These are phyloP conservation scores for Poeciliopsis presidionis DNA, from an alignment of 2,797 vertebrate species.

Conservation along the genomic window DNA sequence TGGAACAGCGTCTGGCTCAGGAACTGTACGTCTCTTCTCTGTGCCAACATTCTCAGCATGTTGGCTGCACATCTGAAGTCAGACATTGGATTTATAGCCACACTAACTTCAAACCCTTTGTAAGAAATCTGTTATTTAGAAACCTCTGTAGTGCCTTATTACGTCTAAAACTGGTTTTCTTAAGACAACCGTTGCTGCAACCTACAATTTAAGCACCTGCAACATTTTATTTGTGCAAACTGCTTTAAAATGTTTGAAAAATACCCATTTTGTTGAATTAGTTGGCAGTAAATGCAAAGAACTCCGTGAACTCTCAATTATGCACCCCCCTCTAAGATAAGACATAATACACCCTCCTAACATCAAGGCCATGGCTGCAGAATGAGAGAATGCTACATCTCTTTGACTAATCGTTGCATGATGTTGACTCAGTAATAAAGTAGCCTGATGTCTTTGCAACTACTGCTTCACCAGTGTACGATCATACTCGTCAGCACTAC, in stretches of 20 bases:
- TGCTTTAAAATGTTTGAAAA: conserved; percentile 47
- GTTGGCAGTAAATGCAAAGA: conserved; percentile 57
- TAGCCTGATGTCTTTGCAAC: conserved; percentile 10
- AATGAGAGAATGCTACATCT: conserved; percentile 37
- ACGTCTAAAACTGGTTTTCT: conserved; percentile 28
- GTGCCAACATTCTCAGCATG: conserved; percentile 39
- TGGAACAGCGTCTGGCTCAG: conserved; percentile 41
- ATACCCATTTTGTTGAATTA: conserved; percentile 62
- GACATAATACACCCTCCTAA: conserved; percentile 39
- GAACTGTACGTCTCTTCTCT: conserved; percentile 30
- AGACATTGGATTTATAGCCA: conserved; percentile 45
- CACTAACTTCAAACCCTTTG: conserved; percentile 32
- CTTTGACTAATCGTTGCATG: conserved; percentile 9
- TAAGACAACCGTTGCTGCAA: conserved; percentile 15
- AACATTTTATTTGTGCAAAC: conserved; percentile 53
- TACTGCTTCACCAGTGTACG: conserved; percentile 11
- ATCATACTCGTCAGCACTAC: conserved; percentile 5
- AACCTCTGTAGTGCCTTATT: conserved; percentile 30
- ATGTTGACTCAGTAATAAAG: conserved; percentile 31
- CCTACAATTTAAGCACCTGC: conserved; percentile 47
- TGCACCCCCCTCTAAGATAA: conserved; percentile 40
- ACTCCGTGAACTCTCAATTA: conserved; percentile 64
- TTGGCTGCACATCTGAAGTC: conserved; percentile 52
- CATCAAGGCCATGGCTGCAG: conserved; percentile 49
- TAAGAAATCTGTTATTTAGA: conserved; percentile 33